These are phyloP conservation scores for Mormyrops attenuatus DNA, from an alignment of 2,797 vertebrate species.

Conservation along the genomic window DNA sequence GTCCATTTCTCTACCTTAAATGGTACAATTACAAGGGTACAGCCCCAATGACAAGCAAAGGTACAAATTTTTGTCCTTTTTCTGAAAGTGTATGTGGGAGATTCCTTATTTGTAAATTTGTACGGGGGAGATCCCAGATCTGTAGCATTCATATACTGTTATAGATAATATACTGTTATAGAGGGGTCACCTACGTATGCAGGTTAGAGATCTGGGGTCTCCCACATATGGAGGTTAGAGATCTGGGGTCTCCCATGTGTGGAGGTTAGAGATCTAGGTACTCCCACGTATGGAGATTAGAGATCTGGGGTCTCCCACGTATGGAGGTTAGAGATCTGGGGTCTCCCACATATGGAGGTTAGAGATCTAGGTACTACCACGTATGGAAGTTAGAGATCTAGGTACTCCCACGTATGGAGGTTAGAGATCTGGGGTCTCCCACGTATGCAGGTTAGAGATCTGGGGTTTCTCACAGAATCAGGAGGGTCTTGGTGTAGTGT, in stretches of 20 bases:
- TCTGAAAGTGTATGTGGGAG: not conserved
- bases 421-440: not conserved
- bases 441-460: not conserved
- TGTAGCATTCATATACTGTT: not conserved
- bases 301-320: no score
- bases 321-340: not conserved
- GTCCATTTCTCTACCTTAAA: not conserved
- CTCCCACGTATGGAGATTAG: no score
- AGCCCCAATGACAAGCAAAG: not conserved
- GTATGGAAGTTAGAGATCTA: not conserved
- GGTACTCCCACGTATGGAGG: not conserved
- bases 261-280: no score
- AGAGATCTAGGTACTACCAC: not conserved
- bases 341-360: not conserved
- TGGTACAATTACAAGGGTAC: not conserved
- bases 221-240: not conserved
- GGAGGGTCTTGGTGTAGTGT: not conserved
- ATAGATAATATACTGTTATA: not conserved
- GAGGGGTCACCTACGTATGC: not conserved
- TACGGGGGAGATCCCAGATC: not conserved
- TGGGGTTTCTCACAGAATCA: not conserved
- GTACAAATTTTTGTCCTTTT: not conserved
- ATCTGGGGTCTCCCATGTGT: not conserved
- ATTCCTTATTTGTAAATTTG: not conserved
- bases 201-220: not conserved